Conservation (phyloP, 1,140 invertebrate species). For the Hycleus cichorii region DNA sequence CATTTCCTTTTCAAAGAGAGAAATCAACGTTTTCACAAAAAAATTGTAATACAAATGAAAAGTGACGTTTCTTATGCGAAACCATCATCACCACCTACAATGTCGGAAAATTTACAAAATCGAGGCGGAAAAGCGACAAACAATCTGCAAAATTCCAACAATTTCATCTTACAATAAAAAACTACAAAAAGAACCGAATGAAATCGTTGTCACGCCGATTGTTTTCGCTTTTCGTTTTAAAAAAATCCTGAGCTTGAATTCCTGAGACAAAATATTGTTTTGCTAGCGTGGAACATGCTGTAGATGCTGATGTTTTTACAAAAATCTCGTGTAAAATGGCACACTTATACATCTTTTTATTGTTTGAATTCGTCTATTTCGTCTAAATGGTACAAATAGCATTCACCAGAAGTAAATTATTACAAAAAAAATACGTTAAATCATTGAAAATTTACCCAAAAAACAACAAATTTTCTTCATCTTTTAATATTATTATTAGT, state of each 20-base stretch:
- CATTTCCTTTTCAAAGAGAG: neutral
- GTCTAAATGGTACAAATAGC: slow-evolving; percentile 36
- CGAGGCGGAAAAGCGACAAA: too few relatives aligned
- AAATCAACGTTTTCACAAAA: neutral
- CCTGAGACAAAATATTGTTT: slow-evolving; percentile 26
- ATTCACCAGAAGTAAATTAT: slow-evolving; percentile 38
- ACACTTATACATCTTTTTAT: slow-evolving; percentile 33
- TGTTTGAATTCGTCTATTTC: slow-evolving; percentile 7
- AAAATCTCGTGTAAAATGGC: slow-evolving; percentile 37
- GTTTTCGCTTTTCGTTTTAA: neutral
- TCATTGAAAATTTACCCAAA: slow-evolving; percentile 30
- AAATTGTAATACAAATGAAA: too few relatives aligned
- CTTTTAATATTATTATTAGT: too few relatives aligned
- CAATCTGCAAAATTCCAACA: too few relatives aligned
- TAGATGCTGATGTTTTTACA: slow-evolving; percentile 30
- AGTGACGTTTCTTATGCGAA: too few relatives aligned
- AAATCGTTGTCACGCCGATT: neutral
- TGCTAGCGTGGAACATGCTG: slow-evolving; percentile 13
- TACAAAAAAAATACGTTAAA: slow-evolving; percentile 31
- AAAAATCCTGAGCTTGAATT: slow-evolving; percentile 37
- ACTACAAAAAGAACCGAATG: too few relatives aligned
- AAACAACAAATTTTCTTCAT: slow-evolving; percentile 37
- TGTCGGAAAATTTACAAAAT: too few relatives aligned
- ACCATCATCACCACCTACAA: too few relatives aligned
- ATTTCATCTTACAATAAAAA: too few relatives aligned